Evolutionary conservation across 2,113 vertebrate genomes (phyloP).

Genomic region (Catharus minimus): DNA sequence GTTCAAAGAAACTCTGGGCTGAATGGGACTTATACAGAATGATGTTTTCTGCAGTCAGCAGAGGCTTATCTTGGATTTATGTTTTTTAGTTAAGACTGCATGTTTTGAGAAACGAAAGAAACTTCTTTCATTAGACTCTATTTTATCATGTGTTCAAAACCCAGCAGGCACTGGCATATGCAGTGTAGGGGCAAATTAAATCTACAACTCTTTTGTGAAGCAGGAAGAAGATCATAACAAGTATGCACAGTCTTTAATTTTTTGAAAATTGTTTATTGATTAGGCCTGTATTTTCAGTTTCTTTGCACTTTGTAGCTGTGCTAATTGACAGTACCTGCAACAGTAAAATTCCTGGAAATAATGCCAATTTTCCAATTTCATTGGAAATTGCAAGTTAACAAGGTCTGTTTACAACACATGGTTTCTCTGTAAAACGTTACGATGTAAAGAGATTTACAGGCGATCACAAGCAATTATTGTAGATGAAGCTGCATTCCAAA

Average conservation of each 20-base stretch:
- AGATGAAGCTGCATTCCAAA: background rate
- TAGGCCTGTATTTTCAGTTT: background rate
- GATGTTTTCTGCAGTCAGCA: background rate
- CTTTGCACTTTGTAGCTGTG: background rate
- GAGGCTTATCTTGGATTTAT: background rate
- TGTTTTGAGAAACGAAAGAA: background rate
- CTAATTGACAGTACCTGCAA: background rate
- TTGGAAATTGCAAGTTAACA: background rate
- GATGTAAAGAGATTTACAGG: background rate
- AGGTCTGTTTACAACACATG: background rate
- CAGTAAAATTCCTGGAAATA: background rate
- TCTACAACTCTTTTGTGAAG: background rate
- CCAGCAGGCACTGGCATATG: background rate
- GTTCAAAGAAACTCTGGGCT: background rate
- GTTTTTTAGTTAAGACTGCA: constrained; percentile 3
- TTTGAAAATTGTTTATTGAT: background rate
- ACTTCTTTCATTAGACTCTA: background rate
- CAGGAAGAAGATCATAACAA: background rate
- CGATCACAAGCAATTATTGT: background rate
- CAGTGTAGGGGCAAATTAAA: background rate
- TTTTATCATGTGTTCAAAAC: background rate
- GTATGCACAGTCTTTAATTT: background rate
- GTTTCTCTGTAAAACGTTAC: background rate
- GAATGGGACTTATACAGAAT: background rate
- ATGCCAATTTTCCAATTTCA: background rate